Evolutionary conservation across 2,888 invertebrate genomes (phyloP), one percentile per base, ranked within the genome.

Genomic region (Pecten maximus): DNA sequence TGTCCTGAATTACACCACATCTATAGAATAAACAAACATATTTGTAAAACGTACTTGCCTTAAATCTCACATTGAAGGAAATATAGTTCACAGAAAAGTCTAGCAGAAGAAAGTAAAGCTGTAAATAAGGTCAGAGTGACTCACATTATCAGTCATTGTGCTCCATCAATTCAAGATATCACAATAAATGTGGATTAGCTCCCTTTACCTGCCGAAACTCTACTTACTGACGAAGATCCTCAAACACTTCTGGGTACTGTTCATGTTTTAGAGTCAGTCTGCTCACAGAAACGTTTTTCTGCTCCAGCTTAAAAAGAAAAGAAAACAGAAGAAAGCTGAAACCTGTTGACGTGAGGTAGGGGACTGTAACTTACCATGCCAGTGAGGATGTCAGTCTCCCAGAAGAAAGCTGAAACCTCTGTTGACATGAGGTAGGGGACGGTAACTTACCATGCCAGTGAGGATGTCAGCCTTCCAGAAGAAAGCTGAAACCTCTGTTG

Each of bases 381-480:
- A 16, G 94, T 92, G 12, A 96, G 92, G 23, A 96, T 93, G 91
- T 96, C 96, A 44, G 94, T 94, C 39, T 95, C 94, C 95, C 96
- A 96, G 90, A 96, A 93, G 23, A 95, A 93, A 3, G 92, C 91
- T 0, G 96, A 96, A 50, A 96, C 93, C 87, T 96, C 96, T 0
- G 93, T 90, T 15, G 95, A 95, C n/a, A 94, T 88, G 40, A 95
- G 90, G 90, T 95, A 95, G 0, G 96, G 96, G 74, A 96, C 93
- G 12, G 4, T 44, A 12, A 44, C 92, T 91, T 92, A 96, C 96
- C 96, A 95, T 95, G 8, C 93, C 92, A 16, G 94, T 92, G 12
- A 96, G 92, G 23, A 96, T 93, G 91, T 96, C 96, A 44, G 94
- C 94, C 39, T 95, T 94, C 95, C 96, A 96, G 90, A 96, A 93